Conservation (phyloP, 1,140 invertebrate species). For the Trichoplusia ni region DNA sequence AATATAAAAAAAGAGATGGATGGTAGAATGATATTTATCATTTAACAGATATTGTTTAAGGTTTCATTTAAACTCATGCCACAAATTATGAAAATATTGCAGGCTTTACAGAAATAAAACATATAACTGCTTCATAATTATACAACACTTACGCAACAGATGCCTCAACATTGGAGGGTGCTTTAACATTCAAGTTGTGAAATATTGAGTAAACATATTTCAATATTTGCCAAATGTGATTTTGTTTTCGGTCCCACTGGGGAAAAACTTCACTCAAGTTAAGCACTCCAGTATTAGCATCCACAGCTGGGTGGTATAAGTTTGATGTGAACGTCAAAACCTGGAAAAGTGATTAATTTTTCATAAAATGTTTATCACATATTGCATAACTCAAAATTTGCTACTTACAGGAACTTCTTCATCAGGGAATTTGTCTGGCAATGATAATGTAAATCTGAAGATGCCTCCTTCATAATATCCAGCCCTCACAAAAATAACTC, state of each 20-base stretch:
- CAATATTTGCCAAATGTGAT: slow-evolving; percentile 95
- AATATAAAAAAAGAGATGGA: neutral
- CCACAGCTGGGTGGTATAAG: slow-evolving; percentile 93
- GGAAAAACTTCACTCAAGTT: slow-evolving; percentile 89
- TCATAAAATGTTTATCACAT: neutral
- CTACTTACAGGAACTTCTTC: slow-evolving; percentile 90
- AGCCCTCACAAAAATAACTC: slow-evolving; percentile 94
- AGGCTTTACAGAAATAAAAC: neutral
- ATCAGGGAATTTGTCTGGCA: slow-evolving; percentile 95
- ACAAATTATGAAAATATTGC: too few species aligned
- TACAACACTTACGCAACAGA: slow-evolving; percentile 85
- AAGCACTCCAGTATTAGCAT: slow-evolving; percentile 89
- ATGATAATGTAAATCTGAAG: slow-evolving; percentile 92
- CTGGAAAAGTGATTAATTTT: slow-evolving; percentile 77
- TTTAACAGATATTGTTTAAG: too few species aligned
- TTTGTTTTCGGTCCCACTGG: slow-evolving; percentile 90
- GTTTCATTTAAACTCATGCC: too few species aligned
- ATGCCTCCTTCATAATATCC: slow-evolving; percentile 94
- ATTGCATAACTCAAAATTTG: neutral
- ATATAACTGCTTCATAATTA: neutral
- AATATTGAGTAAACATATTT: slow-evolving; percentile 93
- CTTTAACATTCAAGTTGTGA: slow-evolving; percentile 86
- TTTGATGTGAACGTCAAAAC: slow-evolving; percentile 92
- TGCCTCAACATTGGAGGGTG: slow-evolving; percentile 89
- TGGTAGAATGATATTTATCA: too few species aligned